phyloP scores from a whole-genome alignment of 2,113 vertebrate species.

The Austrofundulus limnaeus region DNA sequence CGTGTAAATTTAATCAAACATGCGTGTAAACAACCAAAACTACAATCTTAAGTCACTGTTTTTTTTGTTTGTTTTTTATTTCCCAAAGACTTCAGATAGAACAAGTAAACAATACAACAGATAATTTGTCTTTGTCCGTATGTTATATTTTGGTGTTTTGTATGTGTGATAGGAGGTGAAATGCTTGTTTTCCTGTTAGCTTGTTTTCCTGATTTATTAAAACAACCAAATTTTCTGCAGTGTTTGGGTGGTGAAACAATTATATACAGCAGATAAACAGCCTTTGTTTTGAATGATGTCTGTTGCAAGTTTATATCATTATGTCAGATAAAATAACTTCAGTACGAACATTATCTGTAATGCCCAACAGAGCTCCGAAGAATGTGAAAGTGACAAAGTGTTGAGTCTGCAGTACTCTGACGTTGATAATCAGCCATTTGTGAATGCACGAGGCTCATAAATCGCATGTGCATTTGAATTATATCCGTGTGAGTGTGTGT shows the following conservation, averaged over 20 bases:
- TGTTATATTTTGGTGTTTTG: neutral
- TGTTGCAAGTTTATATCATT: slow-evolving; percentile 18
- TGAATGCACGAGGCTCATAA: slow-evolving; percentile 26
- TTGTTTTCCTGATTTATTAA: neutral
- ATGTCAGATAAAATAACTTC: slow-evolving; percentile 24
- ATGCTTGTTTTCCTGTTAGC: neutral
- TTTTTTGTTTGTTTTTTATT: too few relatives aligned
- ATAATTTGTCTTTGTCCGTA: neutral
- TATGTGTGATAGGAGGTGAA: neutral
- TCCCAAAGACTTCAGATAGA: neutral
- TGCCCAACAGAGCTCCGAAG: slow-evolving; percentile 32
- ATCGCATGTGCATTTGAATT: slow-evolving; percentile 5
- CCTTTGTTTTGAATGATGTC: neutral
- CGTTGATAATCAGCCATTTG: slow-evolving; percentile 54
- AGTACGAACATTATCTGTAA: slow-evolving; percentile 28
- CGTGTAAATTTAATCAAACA: slow-evolving; percentile 35
- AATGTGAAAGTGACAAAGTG: slow-evolving; percentile 59
- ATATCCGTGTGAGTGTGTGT: neutral
- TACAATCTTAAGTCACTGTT: neutral
- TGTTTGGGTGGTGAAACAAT: slow-evolving; percentile 13
- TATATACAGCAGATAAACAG: slow-evolving; percentile 1
- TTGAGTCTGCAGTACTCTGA: slow-evolving; percentile 53
- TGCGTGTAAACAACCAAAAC: slow-evolving; percentile 26
- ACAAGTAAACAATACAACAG: neutral
- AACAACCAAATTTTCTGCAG: neutral